Conservation (phyloP, 2,113 vertebrate genomes). For the Chaenocephalus aceratus region DNA sequence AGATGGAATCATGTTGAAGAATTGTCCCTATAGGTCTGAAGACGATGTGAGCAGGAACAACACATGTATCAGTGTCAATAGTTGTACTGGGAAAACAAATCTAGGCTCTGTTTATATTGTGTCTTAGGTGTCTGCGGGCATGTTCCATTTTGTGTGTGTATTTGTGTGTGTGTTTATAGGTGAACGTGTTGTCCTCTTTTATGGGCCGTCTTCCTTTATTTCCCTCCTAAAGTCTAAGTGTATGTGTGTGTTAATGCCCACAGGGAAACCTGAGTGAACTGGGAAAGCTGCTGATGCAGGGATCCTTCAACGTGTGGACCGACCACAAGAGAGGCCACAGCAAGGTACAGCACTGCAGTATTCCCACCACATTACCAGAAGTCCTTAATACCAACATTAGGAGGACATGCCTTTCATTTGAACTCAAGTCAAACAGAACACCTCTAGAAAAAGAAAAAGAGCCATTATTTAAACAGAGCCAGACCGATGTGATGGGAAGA, state of each 20-base stretch:
- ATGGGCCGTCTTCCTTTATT: no score
- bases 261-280: slow-evolving; percentile 91
- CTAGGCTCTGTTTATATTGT: not conserved
- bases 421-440: not conserved
- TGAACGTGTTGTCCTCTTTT: no score
- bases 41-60: not conserved
- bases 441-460: no score
- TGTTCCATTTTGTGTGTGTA: no score
- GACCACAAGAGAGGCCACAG: slow-evolving; percentile 94
- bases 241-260: slow-evolving; percentile 8
- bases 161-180: no score
- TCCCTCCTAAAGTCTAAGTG: no score
- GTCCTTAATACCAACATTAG: not conserved
- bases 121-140: no score
- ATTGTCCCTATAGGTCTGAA: no score
- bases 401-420: not conserved
- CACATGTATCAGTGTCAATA: not conserved
- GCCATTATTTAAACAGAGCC: not conserved
- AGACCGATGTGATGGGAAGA: no score
- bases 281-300: slow-evolving; percentile 92
- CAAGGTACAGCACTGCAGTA: slow-evolving; percentile 75
- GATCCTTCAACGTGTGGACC: slow-evolving; percentile 94
- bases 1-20: no score
- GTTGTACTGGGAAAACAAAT: not conserved
- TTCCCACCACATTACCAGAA: not conserved